A percentile compares a stretch with the other conserved stretches of the same genome.
These are phyloP conservation scores for Ciconia boyciana DNA, from an alignment of 2,113 vertebrate genomes.

Conservation along the genomic window DNA sequence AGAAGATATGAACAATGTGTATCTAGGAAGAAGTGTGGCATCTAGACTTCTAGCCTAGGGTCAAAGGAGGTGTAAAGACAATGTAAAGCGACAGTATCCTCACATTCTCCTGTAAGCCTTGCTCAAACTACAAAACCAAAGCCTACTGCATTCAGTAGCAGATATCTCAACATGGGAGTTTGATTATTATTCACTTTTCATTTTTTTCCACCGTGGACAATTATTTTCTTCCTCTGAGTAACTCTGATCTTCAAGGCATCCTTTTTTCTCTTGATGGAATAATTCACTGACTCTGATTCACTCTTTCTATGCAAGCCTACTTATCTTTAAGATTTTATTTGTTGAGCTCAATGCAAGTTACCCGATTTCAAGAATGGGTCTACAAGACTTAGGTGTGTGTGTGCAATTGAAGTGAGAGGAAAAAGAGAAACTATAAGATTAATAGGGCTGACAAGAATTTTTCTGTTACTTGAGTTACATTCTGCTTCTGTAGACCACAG, in stretches of 20 bases:
- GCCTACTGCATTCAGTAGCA: background rate
- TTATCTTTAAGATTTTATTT: background rate
- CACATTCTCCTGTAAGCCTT: background rate
- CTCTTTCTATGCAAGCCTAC: background rate
- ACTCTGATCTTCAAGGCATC: background rate
- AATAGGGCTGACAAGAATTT: background rate
- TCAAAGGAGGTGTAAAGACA: background rate
- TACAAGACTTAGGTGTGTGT: rapidly evolving
- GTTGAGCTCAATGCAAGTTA: background rate
- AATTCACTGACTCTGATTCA: background rate
- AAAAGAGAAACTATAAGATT: background rate
- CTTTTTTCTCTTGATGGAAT: background rate
- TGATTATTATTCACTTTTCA: background rate
- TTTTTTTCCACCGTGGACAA: background rate
- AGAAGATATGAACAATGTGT: background rate
- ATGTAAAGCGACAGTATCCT: background rate
- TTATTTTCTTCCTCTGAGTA: background rate
- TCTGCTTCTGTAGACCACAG: background rate
- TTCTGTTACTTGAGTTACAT: background rate
- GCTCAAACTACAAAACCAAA: background rate
- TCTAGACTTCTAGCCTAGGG: background rate
- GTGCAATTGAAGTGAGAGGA: background rate
- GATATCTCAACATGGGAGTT: background rate
- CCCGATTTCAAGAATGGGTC: background rate
- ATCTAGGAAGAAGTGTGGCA: background rate